Conservation (phyloP, 1,140 invertebrate species). For the Globodera rostochiensis region DNA sequence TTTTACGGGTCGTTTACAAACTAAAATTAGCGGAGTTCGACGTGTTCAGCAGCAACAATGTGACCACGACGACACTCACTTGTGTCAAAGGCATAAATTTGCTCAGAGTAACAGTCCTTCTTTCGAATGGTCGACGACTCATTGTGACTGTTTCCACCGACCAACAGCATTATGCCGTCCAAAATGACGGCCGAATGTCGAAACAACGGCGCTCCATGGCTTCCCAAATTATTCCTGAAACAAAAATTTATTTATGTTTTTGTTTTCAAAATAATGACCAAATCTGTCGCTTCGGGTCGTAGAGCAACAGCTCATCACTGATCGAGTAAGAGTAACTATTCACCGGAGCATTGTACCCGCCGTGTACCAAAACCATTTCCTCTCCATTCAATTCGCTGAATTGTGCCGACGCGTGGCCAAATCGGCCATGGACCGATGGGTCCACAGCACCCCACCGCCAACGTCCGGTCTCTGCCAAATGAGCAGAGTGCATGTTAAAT, state of each 20-base stretch:
- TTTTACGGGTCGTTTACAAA: slow-evolving; percentile 57
- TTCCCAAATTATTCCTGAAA: slow-evolving; percentile 41
- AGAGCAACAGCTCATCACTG: slow-evolving; percentile 51
- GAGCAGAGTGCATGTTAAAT: neutral
- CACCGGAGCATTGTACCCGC: slow-evolving; percentile 56
- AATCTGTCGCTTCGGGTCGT: slow-evolving; percentile 39
- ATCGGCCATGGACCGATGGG: slow-evolving; percentile 54
- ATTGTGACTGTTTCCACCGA: slow-evolving; percentile 63
- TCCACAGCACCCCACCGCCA: slow-evolving; percentile 52
- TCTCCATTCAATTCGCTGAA: slow-evolving; percentile 43
- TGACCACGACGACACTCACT: slow-evolving; percentile 25
- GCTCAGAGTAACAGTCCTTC: slow-evolving; percentile 58
- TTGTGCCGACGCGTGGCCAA: slow-evolving; percentile 59
- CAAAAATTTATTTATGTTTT: slow-evolving; percentile 10
- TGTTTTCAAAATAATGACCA: slow-evolving; percentile 16
- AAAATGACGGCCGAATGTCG: slow-evolving; percentile 59
- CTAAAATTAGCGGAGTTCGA: slow-evolving; percentile 40
- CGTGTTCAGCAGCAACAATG: neutral
- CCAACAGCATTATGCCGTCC: slow-evolving; percentile 60
- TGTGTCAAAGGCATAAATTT: slow-evolving; percentile 56
- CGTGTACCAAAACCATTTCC: slow-evolving; percentile 50
- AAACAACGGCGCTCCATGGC: slow-evolving; percentile 56
- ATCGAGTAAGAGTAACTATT: slow-evolving; percentile 56
- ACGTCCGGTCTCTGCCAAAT: slow-evolving; percentile 50
- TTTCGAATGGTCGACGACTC: slow-evolving; percentile 49